Evolutionary conservation across 2,888 invertebrate genomes (phyloP).

Genomic region (Andrena praecox): DNA sequence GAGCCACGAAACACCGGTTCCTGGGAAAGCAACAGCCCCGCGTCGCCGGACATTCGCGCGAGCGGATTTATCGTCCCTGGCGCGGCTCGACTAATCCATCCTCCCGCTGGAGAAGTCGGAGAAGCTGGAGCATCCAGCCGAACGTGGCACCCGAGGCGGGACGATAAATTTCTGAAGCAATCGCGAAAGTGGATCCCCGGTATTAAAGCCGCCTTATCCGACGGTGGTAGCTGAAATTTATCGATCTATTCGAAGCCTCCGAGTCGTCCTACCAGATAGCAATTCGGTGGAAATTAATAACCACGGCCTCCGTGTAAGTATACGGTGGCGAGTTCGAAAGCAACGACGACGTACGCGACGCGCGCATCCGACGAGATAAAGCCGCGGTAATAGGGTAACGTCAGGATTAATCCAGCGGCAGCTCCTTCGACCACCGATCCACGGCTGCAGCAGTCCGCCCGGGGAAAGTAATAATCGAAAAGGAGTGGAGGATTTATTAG

Average conservation of each 20-base stretch:
- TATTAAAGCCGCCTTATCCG: constrained; percentile 54
- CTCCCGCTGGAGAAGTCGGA: constrained; percentile 1
- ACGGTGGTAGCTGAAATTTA: constrained; percentile 67
- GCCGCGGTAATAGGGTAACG: constrained; percentile 2
- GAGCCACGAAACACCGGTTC: constrained; percentile 43
- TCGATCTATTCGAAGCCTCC: constrained; percentile 52
- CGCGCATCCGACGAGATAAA: constrained; percentile 22
- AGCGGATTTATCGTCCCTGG: constrained; percentile 38
- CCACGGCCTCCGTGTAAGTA: constrained; percentile 40
- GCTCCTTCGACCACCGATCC: background rate
- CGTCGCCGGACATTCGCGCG: background rate
- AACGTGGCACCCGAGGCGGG: constrained; percentile 33
- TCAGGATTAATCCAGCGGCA: background rate
- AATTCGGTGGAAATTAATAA: constrained; percentile 62
- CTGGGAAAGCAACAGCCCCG: constrained; percentile 50
- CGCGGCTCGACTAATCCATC: constrained; percentile 29
- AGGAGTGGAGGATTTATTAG: constrained; percentile 6
- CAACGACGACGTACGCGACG: constrained; percentile 1
- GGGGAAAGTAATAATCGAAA: constrained; percentile 1
- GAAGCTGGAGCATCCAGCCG: constrained; percentile 17
- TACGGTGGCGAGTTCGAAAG: constrained; percentile 12
- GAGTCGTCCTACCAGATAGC: constrained; percentile 49
- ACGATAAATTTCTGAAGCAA: constrained; percentile 59
- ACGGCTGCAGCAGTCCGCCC: background rate
- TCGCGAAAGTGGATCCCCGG: constrained; percentile 55